phyloP scores from a whole-genome alignment of 2,888 invertebrate genomes.

The Aspidiotus destructor region DNA sequence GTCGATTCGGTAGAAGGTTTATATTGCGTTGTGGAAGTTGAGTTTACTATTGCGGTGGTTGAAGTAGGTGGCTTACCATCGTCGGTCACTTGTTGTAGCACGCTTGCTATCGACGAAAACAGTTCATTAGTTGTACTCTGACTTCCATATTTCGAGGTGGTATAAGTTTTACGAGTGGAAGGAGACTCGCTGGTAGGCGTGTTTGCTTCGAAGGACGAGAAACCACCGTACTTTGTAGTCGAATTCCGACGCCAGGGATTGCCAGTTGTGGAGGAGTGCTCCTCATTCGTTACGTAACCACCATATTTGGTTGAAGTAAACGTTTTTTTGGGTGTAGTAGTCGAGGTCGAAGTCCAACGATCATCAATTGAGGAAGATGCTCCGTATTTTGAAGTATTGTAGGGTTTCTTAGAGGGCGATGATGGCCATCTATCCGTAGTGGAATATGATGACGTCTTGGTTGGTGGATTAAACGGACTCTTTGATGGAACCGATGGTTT shows the following conservation, averaged over 20 bases:
- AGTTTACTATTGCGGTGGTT: slow-evolving; percentile 22
- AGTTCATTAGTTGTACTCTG: slow-evolving; percentile 35
- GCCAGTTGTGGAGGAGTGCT: slow-evolving; percentile 13
- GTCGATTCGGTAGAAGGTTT: slow-evolving; percentile 31
- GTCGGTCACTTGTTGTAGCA: slow-evolving; percentile 37
- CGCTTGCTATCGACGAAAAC: slow-evolving; percentile 37
- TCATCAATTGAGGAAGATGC: background rate
- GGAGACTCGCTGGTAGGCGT: background rate
- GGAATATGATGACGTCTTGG: background rate
- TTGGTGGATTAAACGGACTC: background rate
- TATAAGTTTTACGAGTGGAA: slow-evolving; percentile 7
- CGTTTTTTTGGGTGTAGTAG: background rate
- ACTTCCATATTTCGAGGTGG: slow-evolving; percentile 7
- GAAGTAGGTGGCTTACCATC: slow-evolving; percentile 30
- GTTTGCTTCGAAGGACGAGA: background rate
- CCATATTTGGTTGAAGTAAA: slow-evolving; percentile 22
- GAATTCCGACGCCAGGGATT: background rate
- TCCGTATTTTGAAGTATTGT: slow-evolving; percentile 25
- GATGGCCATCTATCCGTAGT: background rate
- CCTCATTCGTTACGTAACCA: slow-evolving; percentile 16
- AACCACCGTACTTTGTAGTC: slow-evolving; percentile 12
- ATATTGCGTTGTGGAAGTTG: slow-evolving; percentile 16
- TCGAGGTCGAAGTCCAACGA: background rate
- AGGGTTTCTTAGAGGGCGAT: background rate
- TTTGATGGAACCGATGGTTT: background rate